These are phyloP conservation scores for Cladopsammia gracilis DNA, from an alignment of 64 coral and sea anemone species.

Conservation along the genomic window DNA sequence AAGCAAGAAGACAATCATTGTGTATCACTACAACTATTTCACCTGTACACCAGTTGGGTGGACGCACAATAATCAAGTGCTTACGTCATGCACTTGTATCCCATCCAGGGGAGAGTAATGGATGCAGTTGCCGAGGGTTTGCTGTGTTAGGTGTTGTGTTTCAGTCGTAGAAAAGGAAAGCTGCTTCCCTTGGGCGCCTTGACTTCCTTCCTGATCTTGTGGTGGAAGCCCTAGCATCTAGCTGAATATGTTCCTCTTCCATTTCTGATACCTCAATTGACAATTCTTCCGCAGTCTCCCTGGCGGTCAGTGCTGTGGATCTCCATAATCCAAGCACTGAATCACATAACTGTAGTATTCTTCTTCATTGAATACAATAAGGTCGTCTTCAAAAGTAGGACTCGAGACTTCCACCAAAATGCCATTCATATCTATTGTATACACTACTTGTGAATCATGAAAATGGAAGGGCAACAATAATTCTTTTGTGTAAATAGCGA, in stretches of 20 bases:
- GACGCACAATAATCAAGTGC: neutral
- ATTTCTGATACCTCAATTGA: too few species aligned
- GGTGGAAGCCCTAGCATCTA: neutral
- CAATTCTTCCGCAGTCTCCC: too few species aligned
- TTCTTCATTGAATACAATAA: neutral
- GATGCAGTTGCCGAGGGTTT: neutral
- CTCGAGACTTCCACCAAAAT: neutral
- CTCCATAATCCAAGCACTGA: too few species aligned
- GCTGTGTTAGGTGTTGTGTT: neutral
- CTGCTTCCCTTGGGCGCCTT: neutral
- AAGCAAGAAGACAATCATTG: neutral
- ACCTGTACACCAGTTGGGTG: neutral
- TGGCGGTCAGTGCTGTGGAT: too few species aligned
- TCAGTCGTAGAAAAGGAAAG: neutral
- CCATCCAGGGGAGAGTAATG: too few species aligned
- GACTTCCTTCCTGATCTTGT: neutral
- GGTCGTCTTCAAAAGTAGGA: neutral
- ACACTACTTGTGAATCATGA: neutral
- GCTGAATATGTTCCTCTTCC: too few species aligned
- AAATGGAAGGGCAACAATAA: conserved; percentile 24
- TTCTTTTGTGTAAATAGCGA: conserved; percentile 43
- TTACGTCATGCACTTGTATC: neutral
- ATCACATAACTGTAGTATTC: too few species aligned
- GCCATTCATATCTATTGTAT: neutral
- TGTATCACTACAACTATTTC: neutral